Percentiles rank a stretch among this genome's conserved stretches.
Conservation (phyloP, 2,888 invertebrate species). For the Beris chalybata region DNA sequence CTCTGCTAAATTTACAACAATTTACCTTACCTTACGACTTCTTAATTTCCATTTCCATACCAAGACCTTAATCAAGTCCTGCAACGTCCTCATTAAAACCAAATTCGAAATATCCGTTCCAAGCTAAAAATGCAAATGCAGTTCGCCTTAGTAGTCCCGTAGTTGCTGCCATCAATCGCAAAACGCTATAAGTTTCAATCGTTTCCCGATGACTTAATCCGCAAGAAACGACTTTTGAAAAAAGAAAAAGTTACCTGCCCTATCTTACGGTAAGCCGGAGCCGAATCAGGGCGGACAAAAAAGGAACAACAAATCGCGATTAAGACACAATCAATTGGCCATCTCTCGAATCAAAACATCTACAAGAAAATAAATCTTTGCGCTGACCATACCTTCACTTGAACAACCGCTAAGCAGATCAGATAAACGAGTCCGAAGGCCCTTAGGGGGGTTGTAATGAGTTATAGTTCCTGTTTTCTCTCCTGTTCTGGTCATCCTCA, state of each 20-base stretch:
- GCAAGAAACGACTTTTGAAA: not conserved
- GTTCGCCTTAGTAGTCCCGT: no score
- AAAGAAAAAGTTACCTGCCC: not conserved
- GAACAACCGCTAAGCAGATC: slow-evolving; percentile 1
- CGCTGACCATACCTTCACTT: slow-evolving; percentile 3
- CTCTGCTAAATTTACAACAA: no score
- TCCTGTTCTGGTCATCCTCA: not conserved
- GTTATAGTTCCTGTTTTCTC: slow-evolving; percentile 5
- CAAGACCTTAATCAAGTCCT: no score
- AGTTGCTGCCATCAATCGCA: no score
- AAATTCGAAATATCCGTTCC: no score
- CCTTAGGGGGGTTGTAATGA: slow-evolving; percentile 4
- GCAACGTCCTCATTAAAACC: no score
- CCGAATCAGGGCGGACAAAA: not conserved
- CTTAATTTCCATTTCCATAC: no score
- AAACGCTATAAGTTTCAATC: not conserved
- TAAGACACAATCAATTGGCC: slow-evolving; percentile 7
- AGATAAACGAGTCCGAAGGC: no score
- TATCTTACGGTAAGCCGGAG: not conserved
- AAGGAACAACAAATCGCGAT: slow-evolving; percentile 1
- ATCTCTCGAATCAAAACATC: slow-evolving; percentile 3
- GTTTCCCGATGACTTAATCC: slow-evolving; percentile 8
- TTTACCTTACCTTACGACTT: no score
- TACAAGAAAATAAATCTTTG: slow-evolving; percentile 2
- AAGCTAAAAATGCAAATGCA: no score